These are phyloP conservation scores for Sula dactylatra DNA, from an alignment of 2,113 vertebrate species.

Conservation along the genomic window DNA sequence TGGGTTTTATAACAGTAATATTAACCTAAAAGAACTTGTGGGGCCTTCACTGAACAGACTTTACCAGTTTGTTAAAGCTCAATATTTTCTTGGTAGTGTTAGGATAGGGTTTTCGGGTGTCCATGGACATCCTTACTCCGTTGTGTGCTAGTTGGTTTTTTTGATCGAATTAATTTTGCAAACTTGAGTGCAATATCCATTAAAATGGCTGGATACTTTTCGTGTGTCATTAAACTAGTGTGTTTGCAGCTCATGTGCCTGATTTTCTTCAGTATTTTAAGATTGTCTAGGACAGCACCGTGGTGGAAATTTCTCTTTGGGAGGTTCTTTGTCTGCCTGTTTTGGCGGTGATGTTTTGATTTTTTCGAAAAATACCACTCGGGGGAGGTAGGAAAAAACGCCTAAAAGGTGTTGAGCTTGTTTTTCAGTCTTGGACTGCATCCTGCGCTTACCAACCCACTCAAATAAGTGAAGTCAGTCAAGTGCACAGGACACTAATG, in stretches of 20 bases:
- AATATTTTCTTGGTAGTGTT: neutral
- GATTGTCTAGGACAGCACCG: neutral
- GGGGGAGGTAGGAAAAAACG: neutral
- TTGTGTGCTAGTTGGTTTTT: neutral
- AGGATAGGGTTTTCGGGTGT: neutral
- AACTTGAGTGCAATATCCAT: neutral
- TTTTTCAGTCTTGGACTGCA: neutral
- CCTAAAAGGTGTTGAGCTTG: neutral
- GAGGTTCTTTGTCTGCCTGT: neutral
- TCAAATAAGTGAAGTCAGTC: neutral
- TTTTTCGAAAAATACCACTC: neutral
- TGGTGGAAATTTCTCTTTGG: neutral
- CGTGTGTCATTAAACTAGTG: neutral
- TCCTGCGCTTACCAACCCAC: neutral
- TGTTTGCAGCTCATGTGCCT: neutral
- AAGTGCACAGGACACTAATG: neutral
- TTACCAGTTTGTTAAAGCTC: neutral
- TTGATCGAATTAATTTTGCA: neutral
- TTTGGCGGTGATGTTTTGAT: neutral
- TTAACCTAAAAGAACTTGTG: neutral
- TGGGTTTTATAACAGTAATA: too few relatives aligned
- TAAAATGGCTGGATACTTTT: neutral
- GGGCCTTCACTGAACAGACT: neutral
- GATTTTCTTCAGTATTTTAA: neutral
- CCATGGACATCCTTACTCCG: accelerated